Conservation (phyloP, 2,888 invertebrate species). For the Cecidostiba fungosa region DNA sequence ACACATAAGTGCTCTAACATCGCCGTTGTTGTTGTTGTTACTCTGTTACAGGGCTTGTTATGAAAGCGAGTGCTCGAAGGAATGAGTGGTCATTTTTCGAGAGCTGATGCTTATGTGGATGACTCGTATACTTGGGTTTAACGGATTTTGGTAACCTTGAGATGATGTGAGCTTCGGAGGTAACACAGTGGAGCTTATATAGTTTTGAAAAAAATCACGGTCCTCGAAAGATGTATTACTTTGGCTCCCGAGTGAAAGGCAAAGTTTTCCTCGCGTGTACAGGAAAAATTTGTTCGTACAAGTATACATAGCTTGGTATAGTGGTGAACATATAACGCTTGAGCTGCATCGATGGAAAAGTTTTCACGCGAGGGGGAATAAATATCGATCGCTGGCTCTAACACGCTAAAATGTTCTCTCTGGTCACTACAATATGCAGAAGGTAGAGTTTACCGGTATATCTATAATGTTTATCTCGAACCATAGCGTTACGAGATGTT, state of each 20-base stretch:
- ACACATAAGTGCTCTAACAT: neutral
- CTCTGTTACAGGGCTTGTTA: slow-evolving; percentile 6
- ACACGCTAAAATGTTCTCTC: neutral
- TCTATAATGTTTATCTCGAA: neutral
- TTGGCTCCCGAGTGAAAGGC: neutral
- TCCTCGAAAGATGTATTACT: neutral
- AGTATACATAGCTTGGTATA: too few relatives aligned
- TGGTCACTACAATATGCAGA: neutral
- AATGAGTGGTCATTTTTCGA: slow-evolving; percentile 20
- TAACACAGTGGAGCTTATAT: too few relatives aligned
- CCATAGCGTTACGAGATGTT: neutral
- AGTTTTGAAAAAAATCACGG: too few relatives aligned
- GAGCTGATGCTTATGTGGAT: neutral
- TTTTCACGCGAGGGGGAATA: neutral
- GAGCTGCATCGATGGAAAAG: neutral
- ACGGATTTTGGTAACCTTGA: neutral
- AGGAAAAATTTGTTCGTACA: neutral
- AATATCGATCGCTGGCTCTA: neutral
- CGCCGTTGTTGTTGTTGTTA: neutral
- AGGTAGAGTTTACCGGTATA: neutral
- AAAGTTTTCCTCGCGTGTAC: neutral
- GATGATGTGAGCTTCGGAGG: neutral
- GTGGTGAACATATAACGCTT: neutral
- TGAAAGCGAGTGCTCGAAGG: slow-evolving; percentile 8
- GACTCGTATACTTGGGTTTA: neutral